These are phyloP conservation scores for Melanotaenia maccullochi DNA, from an alignment of 2,797 vertebrate species.

Conservation along the genomic window DNA sequence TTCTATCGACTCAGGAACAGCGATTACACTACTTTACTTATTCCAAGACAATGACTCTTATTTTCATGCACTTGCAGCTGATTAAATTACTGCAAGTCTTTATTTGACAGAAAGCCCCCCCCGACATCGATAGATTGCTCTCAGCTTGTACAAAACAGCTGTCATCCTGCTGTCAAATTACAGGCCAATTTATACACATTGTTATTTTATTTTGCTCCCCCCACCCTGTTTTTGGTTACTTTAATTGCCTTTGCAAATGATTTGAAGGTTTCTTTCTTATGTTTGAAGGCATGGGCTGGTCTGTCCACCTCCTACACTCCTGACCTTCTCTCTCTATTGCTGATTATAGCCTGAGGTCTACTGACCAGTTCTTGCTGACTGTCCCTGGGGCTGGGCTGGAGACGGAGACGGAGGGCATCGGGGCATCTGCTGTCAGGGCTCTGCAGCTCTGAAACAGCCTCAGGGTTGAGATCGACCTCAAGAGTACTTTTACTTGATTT, in stretches of 20 bases:
- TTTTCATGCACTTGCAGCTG: constrained; percentile 11
- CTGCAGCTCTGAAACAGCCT: constrained; percentile 34
- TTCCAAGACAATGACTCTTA: constrained; percentile 22
- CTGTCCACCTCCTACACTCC: constrained; percentile 23
- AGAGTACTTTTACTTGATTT: constrained; percentile 3
- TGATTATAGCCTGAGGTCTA: constrained; percentile 27
- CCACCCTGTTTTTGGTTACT: not conserved
- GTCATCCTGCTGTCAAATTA: not conserved
- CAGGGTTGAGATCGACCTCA: constrained; percentile 17
- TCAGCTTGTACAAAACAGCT: constrained; percentile 7
- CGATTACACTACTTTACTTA: constrained; percentile 25
- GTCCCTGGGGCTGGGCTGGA: constrained; percentile 7
- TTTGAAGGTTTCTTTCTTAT: constrained; percentile 27
- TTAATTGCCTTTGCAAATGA: not conserved
- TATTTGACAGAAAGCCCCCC: constrained; percentile 18
- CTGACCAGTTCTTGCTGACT: constrained; percentile 31
- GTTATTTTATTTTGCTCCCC: not conserved
- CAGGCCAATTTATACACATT: not conserved
- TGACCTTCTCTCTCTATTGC: constrained; percentile 44
- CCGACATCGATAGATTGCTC: constrained; percentile 6
- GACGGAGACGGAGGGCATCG: constrained; percentile 21
- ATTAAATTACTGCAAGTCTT: constrained; percentile 34
- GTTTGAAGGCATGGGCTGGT: not conserved
- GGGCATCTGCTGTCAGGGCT: constrained; percentile 37
- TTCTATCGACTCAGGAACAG: constrained; percentile 20